A percentile compares a stretch with the other conserved stretches of the same genome.
phyloP scores from a whole-genome alignment of 2,113 vertebrate genomes.

The Panthera uncia region DNA sequence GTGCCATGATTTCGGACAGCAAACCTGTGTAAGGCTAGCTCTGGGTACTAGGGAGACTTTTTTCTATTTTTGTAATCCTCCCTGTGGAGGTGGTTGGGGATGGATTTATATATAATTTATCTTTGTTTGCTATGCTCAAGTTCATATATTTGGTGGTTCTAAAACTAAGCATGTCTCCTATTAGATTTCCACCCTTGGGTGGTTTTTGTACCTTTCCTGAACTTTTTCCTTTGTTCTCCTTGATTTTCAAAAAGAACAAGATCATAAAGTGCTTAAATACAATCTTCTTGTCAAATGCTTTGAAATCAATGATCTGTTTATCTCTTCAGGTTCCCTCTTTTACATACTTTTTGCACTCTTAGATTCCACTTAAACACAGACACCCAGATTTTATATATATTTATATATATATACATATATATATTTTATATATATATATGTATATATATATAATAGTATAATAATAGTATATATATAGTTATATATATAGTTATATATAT shows the following conservation, averaged over 20 bases:
- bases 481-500: accelerated
- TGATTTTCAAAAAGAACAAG: neutral
- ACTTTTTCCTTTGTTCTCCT: neutral
- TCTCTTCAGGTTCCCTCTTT: neutral
- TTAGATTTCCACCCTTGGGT: neutral
- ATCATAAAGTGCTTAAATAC: neutral
- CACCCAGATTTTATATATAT: neutral
- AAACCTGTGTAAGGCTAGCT: neutral
- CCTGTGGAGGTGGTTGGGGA: neutral
- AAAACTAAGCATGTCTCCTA: neutral
- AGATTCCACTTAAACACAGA: neutral
- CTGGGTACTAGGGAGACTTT: neutral
- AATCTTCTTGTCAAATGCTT: neutral
- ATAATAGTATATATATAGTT: too few relatives aligned
- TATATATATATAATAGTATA: too few relatives aligned
- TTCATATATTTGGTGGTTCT: neutral
- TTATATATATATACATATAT: accelerated
- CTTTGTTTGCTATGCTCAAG: neutral
- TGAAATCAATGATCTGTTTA: neutral
- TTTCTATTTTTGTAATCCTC: neutral
- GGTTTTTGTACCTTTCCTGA: neutral
- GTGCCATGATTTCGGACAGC: neutral
- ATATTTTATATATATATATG: too few relatives aligned
- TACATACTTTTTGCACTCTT: neutral
- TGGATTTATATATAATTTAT: neutral